Evolutionary conservation across 2,888 invertebrate species (phyloP).

Genomic region (Tuberolachnus salignus): DNA sequence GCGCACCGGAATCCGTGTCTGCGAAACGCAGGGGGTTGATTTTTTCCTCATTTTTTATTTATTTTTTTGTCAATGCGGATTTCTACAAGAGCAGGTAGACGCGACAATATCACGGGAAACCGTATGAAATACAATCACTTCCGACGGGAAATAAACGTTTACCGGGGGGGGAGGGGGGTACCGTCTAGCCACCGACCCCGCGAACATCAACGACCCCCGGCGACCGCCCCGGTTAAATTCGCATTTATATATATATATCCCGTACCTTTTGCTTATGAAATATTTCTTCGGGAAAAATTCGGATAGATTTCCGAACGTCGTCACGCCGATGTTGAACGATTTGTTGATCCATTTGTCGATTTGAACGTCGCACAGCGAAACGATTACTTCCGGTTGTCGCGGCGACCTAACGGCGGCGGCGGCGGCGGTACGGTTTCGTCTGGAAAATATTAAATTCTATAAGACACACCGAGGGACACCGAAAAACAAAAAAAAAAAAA

Average conservation of each 20-base stretch:
- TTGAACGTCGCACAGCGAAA: conserved; percentile 36
- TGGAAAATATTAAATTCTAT: background rate
- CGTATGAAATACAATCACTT: conserved; percentile 5
- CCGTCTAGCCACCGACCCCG: background rate
- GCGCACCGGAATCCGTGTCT: no score
- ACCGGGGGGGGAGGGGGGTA: background rate
- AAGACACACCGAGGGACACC: background rate
- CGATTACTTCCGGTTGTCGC: conserved; percentile 32
- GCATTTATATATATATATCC: no score
- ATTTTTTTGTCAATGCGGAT: no score
- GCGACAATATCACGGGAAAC: no score
- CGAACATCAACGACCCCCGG: background rate
- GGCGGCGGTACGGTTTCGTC: background rate
- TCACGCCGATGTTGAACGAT: conserved; percentile 63
- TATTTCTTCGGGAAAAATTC: conserved; percentile 66
- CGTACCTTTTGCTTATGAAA: conserved; percentile 38
- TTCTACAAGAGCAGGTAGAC: no score
- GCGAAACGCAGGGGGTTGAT: no score
- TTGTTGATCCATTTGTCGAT: conserved; percentile 58
- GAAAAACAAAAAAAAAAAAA: conserved; percentile 18
- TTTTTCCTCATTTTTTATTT: no score
- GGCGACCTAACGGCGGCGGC: background rate
- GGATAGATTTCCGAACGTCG: conserved; percentile 71
- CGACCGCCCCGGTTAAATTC: no score
- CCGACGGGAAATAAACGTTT: background rate